phyloP scores from a whole-genome alignment of 1,140 invertebrate species.

The Zelostemma sp. region DNA sequence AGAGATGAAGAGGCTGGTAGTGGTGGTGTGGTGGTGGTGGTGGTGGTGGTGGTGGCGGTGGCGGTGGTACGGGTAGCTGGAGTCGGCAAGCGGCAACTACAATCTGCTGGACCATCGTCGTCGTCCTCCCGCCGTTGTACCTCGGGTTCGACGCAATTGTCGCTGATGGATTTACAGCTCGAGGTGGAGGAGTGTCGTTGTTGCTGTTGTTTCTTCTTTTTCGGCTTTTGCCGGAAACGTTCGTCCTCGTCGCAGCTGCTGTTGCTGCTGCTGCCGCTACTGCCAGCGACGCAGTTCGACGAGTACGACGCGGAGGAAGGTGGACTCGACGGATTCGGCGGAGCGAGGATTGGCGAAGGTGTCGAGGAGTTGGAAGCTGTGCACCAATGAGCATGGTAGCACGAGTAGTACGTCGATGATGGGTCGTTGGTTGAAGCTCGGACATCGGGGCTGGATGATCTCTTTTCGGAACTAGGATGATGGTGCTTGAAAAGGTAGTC shows the following conservation, averaged over 20 bases:
- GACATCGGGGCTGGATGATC: slow-evolving; percentile 41
- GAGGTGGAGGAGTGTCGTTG: slow-evolving; percentile 35
- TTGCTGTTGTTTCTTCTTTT: slow-evolving; percentile 36
- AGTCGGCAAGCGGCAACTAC: slow-evolving; percentile 65
- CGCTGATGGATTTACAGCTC: slow-evolving; percentile 42
- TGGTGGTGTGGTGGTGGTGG: too few relatives aligned
- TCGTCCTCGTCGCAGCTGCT: slow-evolving; percentile 61
- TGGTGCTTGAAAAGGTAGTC: slow-evolving; percentile 49
- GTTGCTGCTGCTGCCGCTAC: too few relatives aligned
- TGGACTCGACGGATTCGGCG: slow-evolving; percentile 57
- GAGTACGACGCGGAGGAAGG: slow-evolving; percentile 55
- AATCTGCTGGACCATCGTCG: too few relatives aligned
- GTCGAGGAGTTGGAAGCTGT: slow-evolving; percentile 60
- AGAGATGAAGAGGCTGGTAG: too few relatives aligned
- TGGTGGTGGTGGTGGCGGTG: slow-evolving; percentile 55
- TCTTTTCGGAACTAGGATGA: slow-evolving; percentile 45
- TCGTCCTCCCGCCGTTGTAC: slow-evolving; percentile 59
- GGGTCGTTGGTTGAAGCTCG: slow-evolving; percentile 51
- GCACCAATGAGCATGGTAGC: slow-evolving; percentile 66
- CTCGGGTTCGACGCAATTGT: slow-evolving; percentile 28
- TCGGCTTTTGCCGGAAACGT: slow-evolving; percentile 34
- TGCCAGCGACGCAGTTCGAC: too few relatives aligned
- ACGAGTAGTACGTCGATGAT: slow-evolving; percentile 62
- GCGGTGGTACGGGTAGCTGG: slow-evolving; percentile 67
- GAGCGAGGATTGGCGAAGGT: slow-evolving; percentile 54